phyloP scores from a whole-genome alignment of 2,797 vertebrate species.

The Coreius guichenoti region DNA sequence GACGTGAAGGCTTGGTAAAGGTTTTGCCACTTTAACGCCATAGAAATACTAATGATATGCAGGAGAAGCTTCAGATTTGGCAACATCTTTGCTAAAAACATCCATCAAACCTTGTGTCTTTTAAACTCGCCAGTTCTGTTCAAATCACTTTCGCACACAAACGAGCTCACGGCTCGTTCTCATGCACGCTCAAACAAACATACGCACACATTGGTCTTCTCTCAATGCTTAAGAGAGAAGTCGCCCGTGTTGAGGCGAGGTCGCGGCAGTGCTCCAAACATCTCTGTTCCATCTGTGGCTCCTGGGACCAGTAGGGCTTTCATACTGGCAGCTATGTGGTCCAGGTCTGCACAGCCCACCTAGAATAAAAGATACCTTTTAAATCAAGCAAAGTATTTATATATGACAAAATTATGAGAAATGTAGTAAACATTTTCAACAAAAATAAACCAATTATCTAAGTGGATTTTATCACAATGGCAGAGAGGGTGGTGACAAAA shows the following conservation, averaged over 20 bases:
- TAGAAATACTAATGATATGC: slow-evolving; percentile 40
- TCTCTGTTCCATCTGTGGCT: slow-evolving; percentile 88
- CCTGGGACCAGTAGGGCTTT: slow-evolving; percentile 87
- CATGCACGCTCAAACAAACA: slow-evolving; percentile 20
- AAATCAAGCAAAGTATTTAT: not conserved
- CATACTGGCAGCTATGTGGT: slow-evolving; percentile 92
- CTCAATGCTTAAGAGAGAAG: slow-evolving; percentile 85
- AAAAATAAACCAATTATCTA: not conserved
- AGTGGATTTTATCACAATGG: not conserved
- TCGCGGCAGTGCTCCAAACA: slow-evolving; percentile 90
- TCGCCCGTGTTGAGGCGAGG: slow-evolving; percentile 93
- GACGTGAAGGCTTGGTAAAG: slow-evolving; percentile 21
- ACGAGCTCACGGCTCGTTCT: slow-evolving; percentile 11
- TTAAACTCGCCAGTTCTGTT: slow-evolving; percentile 19
- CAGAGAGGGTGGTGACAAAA: not conserved
- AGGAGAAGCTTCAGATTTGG: slow-evolving; percentile 24
- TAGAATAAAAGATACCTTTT: slow-evolving; percentile 61
- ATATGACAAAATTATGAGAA: not conserved
- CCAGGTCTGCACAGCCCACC: slow-evolving; percentile 88
- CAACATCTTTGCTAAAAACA: slow-evolving; percentile 43
- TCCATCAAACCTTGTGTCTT: slow-evolving; percentile 39
- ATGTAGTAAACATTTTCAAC: not conserved
- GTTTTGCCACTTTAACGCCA: slow-evolving; percentile 10
- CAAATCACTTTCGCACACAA: slow-evolving; percentile 30
- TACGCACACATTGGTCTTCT: not conserved